phyloP scores from a whole-genome alignment of 2,888 invertebrate species.

The Amphiduros pacificus region DNA sequence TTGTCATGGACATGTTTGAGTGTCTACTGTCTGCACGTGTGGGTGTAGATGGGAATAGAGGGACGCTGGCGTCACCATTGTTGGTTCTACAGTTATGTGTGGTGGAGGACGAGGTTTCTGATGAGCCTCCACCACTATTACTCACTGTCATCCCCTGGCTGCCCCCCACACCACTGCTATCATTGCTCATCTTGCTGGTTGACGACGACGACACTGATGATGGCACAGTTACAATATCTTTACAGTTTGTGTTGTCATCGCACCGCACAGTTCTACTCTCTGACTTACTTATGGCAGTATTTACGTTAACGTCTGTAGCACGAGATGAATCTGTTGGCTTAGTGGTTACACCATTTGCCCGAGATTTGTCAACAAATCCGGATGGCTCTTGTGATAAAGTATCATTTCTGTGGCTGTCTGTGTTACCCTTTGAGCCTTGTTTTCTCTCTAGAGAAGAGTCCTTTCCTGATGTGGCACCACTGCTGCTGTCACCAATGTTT shows the following conservation, averaged over 20 bases:
- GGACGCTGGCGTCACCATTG: too few relatives aligned
- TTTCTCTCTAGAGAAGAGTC: neutral
- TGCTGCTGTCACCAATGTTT: constrained; percentile 8
- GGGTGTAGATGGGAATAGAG: too few relatives aligned
- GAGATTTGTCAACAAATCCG: neutral
- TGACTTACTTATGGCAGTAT: too few relatives aligned
- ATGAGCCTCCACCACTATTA: neutral
- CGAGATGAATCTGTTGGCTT: too few relatives aligned
- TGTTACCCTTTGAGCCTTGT: neutral
- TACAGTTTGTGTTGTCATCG: neutral
- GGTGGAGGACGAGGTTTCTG: neutral
- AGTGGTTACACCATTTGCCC: neutral
- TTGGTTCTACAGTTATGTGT: neutral
- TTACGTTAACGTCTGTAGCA: too few relatives aligned
- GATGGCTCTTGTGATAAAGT: too few relatives aligned
- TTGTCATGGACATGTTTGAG: neutral
- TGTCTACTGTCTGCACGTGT: neutral
- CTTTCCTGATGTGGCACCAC: neutral
- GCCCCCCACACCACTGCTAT: neutral
- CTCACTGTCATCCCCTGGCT: neutral
- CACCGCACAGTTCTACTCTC: neutral
- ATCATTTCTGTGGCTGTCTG: neutral
- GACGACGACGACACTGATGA: neutral
- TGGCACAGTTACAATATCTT: too few relatives aligned
- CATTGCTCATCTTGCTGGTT: neutral